Percentiles rank a stretch among this genome's conserved stretches.
Conservation (phyloP, 2,888 invertebrate genomes). For the Latrodectus elegans region DNA sequence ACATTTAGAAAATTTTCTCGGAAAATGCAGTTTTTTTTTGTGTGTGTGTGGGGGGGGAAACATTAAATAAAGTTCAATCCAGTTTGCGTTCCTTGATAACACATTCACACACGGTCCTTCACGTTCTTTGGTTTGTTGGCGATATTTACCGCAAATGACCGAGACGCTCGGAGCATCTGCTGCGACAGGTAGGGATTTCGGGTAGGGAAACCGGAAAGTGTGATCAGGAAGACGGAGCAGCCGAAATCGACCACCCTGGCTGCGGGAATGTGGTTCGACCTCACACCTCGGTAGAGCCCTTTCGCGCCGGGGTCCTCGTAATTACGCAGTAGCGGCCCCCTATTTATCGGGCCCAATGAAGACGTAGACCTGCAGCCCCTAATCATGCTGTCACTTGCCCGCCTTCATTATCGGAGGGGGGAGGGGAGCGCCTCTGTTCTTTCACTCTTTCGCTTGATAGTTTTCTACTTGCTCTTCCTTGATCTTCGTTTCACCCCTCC, state of each 20-base stretch:
- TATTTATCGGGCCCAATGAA: slow-evolving; percentile 58
- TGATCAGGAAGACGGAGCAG: slow-evolving; percentile 11
- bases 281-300: slow-evolving; percentile 64
- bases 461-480: background rate
- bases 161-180: background rate
- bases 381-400: slow-evolving; percentile 64
- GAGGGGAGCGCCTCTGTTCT: background rate
- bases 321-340: slow-evolving; percentile 67
- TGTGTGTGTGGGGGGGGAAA: too few species aligned
- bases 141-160: too few species aligned
- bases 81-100: too few species aligned
- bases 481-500: too few species aligned
- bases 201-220: background rate
- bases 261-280: slow-evolving; percentile 66
- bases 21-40: too few species aligned
- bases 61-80: too few species aligned
- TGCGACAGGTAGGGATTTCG: slow-evolving; percentile 16
- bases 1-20: too few species aligned
- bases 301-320: slow-evolving; percentile 54
- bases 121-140: too few species aligned
- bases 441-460: slow-evolving; percentile 45
- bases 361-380: slow-evolving; percentile 61
- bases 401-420: slow-evolving; percentile 42
- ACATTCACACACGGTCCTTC: too few species aligned
- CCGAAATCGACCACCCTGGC: slow-evolving; percentile 62